Percentiles rank a stretch among this genome's conserved stretches.
These are phyloP conservation scores for Oceanites oceanicus DNA, from an alignment of 2,113 vertebrate genomes.

Conservation along the genomic window DNA sequence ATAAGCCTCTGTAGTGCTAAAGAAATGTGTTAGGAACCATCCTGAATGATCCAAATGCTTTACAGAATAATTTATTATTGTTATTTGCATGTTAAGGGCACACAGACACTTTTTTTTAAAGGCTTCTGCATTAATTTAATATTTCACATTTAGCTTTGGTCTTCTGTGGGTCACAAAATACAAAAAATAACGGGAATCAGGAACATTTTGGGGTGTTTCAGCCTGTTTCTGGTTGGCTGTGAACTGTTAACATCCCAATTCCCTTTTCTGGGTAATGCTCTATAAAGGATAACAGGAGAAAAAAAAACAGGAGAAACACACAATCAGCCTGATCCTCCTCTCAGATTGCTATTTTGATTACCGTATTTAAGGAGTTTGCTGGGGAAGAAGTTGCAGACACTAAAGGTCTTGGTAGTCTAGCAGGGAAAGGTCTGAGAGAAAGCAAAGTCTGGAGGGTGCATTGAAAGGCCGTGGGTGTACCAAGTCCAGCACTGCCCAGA, in stretches of 20 bases:
- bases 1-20: not conserved
- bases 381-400: not conserved
- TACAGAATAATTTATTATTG: not conserved
- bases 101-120: not conserved
- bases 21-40: not conserved
- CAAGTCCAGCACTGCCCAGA: not conserved
- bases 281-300: not conserved
- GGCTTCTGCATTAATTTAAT: not conserved
- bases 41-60: not conserved
- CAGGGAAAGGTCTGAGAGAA: not conserved
- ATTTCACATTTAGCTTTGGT: not conserved
- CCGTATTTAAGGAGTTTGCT: not conserved
- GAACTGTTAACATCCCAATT: not conserved
- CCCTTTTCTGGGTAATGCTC: not conserved
- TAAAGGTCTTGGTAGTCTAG: not conserved
- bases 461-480: fast-evolving
- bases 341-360: not conserved
- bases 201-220: not conserved
- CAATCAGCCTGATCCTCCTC: not conserved
- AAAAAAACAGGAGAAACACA: not conserved
- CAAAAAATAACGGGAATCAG: not conserved
- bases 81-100: not conserved
- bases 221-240: not conserved
- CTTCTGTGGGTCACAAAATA: not conserved
- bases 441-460: not conserved